Percentiles rank a stretch among this genome's conserved stretches.
These are phyloP conservation scores for Pseudonaja textilis DNA, from an alignment of 2,113 vertebrate genomes.

Conservation along the genomic window DNA sequence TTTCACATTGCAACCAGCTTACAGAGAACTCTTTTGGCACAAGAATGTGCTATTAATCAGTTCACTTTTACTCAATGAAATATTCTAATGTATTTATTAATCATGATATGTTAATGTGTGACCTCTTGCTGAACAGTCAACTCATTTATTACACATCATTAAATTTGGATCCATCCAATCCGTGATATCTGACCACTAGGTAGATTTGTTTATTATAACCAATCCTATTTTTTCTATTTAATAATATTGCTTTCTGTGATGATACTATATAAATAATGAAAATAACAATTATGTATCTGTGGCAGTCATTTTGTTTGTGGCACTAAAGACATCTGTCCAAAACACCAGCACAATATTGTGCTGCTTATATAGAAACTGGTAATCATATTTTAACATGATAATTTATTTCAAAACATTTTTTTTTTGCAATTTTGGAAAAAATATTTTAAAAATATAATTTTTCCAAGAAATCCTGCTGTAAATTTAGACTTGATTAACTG, in stretches of 20 bases:
- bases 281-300: not conserved
- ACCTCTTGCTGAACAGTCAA: not conserved
- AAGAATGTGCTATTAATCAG: not conserved
- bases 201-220: not conserved
- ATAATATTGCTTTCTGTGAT: not conserved
- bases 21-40: slow-evolving; percentile 10
- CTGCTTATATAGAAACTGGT: not conserved
- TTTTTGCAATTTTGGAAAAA: not conserved
- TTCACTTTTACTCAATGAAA: not conserved
- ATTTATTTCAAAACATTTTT: not conserved
- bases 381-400: not conserved
- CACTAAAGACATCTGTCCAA: not conserved
- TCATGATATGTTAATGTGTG: not conserved
- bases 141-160: not conserved
- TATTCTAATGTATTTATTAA: not conserved
- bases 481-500: not conserved
- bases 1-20: not conserved
- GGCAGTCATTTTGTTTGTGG: not conserved
- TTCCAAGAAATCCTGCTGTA: not conserved
- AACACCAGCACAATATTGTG: not conserved
- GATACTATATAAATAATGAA: not conserved
- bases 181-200: not conserved
- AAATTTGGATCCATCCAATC: not conserved
- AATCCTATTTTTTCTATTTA: not conserved
- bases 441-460: not conserved